phyloP scores from a whole-genome alignment of 2,113 vertebrate species.

The Chloropsis cyanopogon region DNA sequence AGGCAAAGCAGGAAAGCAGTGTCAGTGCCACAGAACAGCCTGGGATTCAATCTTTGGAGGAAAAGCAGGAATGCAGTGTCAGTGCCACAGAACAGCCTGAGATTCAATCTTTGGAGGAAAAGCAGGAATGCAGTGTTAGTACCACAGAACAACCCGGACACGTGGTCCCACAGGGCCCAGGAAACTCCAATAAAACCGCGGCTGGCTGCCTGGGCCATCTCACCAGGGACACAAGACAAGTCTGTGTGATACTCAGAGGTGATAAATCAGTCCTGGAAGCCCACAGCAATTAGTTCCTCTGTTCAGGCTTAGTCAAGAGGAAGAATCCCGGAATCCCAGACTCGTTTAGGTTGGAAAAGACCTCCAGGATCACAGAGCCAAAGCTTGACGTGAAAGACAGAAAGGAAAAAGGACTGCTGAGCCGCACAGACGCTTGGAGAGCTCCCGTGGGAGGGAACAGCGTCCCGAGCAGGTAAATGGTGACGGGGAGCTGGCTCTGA shows the following conservation, averaged over 20 bases:
- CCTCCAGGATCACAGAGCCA: not conserved
- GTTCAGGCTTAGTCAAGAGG: not conserved
- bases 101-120: too few species aligned
- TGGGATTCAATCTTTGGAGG: too few species aligned
- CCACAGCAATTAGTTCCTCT: not conserved
- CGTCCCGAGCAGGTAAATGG: not conserved
- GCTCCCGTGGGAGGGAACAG: not conserved
- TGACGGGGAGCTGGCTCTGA: fast-evolving
- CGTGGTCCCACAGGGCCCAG: not conserved
- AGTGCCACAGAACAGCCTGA: too few species aligned
- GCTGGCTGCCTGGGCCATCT: not conserved
- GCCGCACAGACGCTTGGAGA: not conserved
- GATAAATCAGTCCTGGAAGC: not conserved
- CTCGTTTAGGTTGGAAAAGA: not conserved
- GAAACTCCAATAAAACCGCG: not conserved
- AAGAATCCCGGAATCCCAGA: not conserved
- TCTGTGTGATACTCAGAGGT: not conserved
- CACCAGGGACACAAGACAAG: fast-evolving
- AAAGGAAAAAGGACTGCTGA: not conserved
- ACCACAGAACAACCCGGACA: not conserved
- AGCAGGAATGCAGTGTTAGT: too few species aligned
- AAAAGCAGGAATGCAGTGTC: too few species aligned
- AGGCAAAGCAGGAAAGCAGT: not conserved
- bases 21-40: not conserved
- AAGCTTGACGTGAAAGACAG: not conserved